Percentiles rank a stretch among this genome's conserved stretches.
Conservation (phyloP, 2,113 vertebrate genomes). For the Tragulus kanchil region DNA sequence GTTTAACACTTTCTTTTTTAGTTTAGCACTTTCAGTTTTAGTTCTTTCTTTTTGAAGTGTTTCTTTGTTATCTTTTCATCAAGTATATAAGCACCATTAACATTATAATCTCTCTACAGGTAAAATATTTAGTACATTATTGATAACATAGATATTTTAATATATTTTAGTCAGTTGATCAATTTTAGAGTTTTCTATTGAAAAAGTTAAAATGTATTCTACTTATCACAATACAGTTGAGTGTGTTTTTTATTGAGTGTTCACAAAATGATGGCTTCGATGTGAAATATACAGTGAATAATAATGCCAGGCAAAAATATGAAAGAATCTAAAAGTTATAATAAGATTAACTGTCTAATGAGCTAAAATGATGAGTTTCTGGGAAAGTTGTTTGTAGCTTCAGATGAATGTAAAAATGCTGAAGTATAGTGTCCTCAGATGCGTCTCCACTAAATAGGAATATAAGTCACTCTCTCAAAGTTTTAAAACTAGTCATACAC, state of each 20-base stretch:
- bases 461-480: background rate
- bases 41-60: background rate
- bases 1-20: background rate
- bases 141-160: background rate
- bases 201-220: background rate
- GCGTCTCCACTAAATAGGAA: background rate
- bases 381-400: background rate
- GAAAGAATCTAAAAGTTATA: background rate
- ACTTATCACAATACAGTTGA: background rate
- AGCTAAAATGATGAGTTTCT: slow-evolving; percentile 19
- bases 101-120: background rate
- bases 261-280: background rate
- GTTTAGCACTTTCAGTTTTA: no score
- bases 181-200: background rate
- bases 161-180: background rate
- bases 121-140: background rate
- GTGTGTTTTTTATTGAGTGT: background rate
- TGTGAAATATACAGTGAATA: background rate
- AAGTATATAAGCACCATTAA: background rate
- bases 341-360: background rate
- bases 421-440: background rate
- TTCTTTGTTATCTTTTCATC: background rate
- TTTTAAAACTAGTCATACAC: background rate
- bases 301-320: background rate
- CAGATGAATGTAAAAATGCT: background rate